phyloP scores from a whole-genome alignment of 2,113 vertebrate species.

The Chaetops frenatus region DNA sequence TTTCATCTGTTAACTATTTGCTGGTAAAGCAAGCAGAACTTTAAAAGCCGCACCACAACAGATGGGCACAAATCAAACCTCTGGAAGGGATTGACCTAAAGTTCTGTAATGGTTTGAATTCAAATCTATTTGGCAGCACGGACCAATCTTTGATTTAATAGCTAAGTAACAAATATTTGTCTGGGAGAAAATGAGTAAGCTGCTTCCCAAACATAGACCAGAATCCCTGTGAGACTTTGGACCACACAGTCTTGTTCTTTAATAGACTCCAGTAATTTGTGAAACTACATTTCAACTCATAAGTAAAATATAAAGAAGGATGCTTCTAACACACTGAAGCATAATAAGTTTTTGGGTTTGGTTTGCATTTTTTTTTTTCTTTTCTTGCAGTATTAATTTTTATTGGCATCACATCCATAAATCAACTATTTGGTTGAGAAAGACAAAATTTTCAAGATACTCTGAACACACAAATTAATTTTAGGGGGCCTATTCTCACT shows the following conservation, averaged over 20 bases:
- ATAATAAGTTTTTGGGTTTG: not conserved
- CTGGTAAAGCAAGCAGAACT: not conserved
- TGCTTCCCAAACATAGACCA: conserved; percentile 35
- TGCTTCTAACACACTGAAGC: not conserved
- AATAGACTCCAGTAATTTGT: conserved; percentile 27
- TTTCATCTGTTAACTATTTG: not conserved
- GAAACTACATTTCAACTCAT: conserved; percentile 33
- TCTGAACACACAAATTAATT: not conserved
- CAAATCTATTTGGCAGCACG: conserved; percentile 10
- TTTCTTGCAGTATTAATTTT: not conserved
- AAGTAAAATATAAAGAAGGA: not conserved
- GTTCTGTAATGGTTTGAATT: conserved; percentile 4
- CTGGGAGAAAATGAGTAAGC: conserved; percentile 36
- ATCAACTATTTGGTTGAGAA: not conserved
- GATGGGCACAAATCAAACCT: conserved; percentile 2
- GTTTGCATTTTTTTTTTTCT: not conserved
- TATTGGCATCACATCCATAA: not conserved
- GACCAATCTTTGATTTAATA: not conserved
- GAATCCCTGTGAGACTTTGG: conserved; percentile 37
- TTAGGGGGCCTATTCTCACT: not conserved
- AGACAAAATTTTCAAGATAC: not conserved
- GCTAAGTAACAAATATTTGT: conserved; percentile 39
- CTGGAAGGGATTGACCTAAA: not conserved
- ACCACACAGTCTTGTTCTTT: conserved; percentile 38
- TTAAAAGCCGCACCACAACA: not conserved